Percentiles rank a stretch among this genome's conserved stretches.
Evolutionary conservation across 2,113 vertebrate species (phyloP).

Genomic region (Egretta garzetta): DNA sequence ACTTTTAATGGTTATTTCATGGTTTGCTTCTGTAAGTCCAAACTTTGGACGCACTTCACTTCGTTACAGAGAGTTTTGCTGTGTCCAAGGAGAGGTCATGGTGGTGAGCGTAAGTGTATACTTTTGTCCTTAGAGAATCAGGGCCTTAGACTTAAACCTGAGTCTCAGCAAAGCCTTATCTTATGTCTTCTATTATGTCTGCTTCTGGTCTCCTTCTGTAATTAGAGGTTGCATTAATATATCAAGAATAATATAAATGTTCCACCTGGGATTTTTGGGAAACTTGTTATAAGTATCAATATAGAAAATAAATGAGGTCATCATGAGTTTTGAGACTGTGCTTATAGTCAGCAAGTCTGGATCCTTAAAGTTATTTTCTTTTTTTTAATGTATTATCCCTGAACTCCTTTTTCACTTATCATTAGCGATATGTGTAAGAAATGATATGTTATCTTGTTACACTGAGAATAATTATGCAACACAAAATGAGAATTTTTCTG

Average conservation of each 20-base stretch:
- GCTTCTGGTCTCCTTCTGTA: background rate
- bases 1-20: background rate
- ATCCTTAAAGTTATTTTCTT: background rate
- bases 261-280: background rate
- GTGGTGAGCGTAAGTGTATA: background rate
- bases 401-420: constrained; percentile 21
- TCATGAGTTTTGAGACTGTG: background rate
- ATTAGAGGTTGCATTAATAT: background rate
- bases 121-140: background rate
- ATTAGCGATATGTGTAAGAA: background rate
- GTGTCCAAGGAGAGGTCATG: background rate
- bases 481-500: background rate
- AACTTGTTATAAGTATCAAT: background rate
- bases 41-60: background rate
- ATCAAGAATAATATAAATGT: background rate
- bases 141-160: background rate
- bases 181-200: background rate
- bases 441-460: background rate
- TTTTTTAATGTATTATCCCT: background rate
- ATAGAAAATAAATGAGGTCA: background rate
- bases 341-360: background rate
- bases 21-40: background rate
- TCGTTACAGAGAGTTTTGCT: background rate
- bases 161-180: background rate
- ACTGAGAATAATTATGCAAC: constrained; percentile 12